Percentiles rank a stretch among this genome's conserved stretches.
phyloP scores from a whole-genome alignment of 2,888 invertebrate species.

The Philopedon plagiatum region DNA sequence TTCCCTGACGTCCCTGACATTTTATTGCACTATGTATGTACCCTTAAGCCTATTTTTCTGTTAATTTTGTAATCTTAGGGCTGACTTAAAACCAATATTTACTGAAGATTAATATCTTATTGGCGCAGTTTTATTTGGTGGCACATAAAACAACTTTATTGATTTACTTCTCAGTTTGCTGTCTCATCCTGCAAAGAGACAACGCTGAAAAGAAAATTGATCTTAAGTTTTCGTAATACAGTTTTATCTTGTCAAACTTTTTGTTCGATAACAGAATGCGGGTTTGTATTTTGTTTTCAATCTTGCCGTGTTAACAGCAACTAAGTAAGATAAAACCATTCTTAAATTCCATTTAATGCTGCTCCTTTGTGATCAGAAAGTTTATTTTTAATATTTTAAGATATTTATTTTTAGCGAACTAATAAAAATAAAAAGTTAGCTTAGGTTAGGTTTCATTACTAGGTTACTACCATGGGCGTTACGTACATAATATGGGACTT shows the following conservation, averaged over 20 bases:
- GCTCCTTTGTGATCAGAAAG: no score
- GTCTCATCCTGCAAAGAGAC: slow-evolving; percentile 4
- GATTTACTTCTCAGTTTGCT: slow-evolving; percentile 2
- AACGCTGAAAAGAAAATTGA: slow-evolving; percentile 14
- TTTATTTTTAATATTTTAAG: neutral
- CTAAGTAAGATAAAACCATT: slow-evolving; percentile 8
- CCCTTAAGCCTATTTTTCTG: neutral
- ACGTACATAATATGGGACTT: no score
- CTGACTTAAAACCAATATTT: slow-evolving; percentile 1
- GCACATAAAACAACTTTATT: slow-evolving; percentile 4
- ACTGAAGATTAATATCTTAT: slow-evolving; percentile 1
- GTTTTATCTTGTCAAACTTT: slow-evolving; percentile 25
- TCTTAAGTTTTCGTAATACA: slow-evolving; percentile 9
- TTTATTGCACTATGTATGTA: no score
- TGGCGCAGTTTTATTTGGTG: neutral
- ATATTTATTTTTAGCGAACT: no score
- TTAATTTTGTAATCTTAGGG: neutral
- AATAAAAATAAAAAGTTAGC: no score
- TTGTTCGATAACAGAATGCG: neutral
- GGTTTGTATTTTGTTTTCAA: neutral
- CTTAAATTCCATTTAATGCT: neutral
- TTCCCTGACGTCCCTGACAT: no score
- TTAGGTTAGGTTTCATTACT: no score
- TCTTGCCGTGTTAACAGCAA: neutral
- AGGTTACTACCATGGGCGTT: no score